phyloP scores from a whole-genome alignment of 2,113 vertebrate species.

The Tragelaphus strepsiceros region DNA sequence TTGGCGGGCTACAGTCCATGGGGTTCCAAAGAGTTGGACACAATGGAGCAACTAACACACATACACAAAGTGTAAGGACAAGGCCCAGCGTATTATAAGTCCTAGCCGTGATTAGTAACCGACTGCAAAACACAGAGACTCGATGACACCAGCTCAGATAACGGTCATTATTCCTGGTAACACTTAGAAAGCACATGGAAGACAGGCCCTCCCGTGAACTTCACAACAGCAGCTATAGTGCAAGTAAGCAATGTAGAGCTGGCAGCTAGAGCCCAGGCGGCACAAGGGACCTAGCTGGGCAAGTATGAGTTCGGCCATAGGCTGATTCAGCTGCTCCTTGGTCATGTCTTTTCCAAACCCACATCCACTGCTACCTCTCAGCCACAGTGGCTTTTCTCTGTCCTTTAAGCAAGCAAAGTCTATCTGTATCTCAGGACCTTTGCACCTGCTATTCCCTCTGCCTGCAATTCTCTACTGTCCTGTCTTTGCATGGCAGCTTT shows the following conservation, averaged over 20 bases:
- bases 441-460: neutral
- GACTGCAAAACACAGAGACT: neutral
- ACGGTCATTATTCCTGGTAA: accelerated
- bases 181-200: neutral
- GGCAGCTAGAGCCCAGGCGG: neutral
- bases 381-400: neutral
- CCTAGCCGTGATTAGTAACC: no score
- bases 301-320: neutral
- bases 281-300: neutral
- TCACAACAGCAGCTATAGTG: neutral
- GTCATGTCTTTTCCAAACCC: neutral
- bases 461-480: neutral
- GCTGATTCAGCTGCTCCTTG: neutral
- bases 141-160: neutral
- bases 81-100: accelerated
- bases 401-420: neutral
- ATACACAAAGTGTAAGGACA: neutral
- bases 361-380: neutral
- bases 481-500: neutral
- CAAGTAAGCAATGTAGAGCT: neutral
- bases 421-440: neutral
- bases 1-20: neutral
- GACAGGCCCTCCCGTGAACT: no score
- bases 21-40: neutral
- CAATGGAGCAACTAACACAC: neutral